These are phyloP conservation scores for Microplitis manilae DNA, from an alignment of 2,888 invertebrate species.

Conservation along the genomic window DNA sequence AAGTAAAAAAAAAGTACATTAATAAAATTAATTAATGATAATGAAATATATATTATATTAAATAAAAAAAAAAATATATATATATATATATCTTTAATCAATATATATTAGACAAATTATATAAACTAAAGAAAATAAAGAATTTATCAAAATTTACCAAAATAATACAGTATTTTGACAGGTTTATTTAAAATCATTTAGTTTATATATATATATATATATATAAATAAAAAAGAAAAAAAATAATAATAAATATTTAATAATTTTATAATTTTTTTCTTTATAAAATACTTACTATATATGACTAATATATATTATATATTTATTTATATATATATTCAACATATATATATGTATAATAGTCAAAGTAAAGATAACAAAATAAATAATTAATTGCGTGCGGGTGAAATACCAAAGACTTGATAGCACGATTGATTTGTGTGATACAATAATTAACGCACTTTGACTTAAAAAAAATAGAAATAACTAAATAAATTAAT, in stretches of 20 bases:
- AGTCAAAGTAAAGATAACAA: not conserved
- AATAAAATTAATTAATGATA: too few species aligned
- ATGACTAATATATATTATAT: not conserved
- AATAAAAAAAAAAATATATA: too few species aligned
- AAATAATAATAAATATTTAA: not conserved
- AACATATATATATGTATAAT: not conserved
- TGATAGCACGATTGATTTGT: not conserved
- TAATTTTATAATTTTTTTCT: not conserved
- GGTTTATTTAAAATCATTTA: not conserved
- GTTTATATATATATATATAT: not conserved
- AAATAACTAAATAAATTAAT: not conserved
- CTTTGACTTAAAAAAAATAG: not conserved
- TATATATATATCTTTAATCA: too few species aligned
- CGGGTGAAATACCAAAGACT: constrained; percentile 1
- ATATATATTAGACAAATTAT: too few species aligned
- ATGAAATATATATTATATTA: too few species aligned
- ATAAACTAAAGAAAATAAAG: too few species aligned
- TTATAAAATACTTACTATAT: not conserved
- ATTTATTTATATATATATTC: not conserved
- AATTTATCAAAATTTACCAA: too few species aligned
- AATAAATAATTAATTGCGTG: not conserved
- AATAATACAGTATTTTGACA: not conserved
- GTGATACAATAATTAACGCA: not conserved
- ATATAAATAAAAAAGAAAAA: too few species aligned
- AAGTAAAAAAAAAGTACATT: too few species aligned